These are phyloP conservation scores for Scolopax rusticola DNA, from an alignment of 2,797 vertebrate species.

Conservation along the genomic window DNA sequence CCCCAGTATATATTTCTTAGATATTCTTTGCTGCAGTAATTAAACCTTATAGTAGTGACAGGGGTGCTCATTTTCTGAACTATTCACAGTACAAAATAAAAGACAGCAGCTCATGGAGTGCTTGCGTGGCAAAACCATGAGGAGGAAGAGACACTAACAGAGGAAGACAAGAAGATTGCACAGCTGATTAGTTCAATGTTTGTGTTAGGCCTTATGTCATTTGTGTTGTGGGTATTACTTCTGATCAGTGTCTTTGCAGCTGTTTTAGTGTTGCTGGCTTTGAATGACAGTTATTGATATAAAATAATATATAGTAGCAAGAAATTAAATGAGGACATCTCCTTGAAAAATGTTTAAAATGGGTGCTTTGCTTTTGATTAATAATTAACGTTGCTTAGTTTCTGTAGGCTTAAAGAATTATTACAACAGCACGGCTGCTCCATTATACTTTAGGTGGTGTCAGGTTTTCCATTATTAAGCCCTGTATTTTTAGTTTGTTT, in stretches of 20 bases:
- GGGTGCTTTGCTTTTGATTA: conserved; percentile 73
- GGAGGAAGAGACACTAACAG: not conserved
- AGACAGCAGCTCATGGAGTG: not conserved
- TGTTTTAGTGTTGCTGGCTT: not conserved
- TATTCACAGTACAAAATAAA: not conserved
- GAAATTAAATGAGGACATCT: conserved; percentile 58
- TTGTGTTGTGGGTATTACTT: not conserved
- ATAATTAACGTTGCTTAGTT: conserved; percentile 74
- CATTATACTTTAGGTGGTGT: conserved; percentile 62
- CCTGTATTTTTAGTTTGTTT: conserved; percentile 59
- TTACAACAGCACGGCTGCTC: conserved; percentile 51
- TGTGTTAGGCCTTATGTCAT: not conserved
- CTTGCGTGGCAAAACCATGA: not conserved
- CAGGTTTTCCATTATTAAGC: conserved; percentile 76
- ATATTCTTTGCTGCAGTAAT: not conserved
- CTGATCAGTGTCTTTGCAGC: not conserved
- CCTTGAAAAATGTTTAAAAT: conserved; percentile 72
- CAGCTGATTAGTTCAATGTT: not conserved
- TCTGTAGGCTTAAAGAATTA: conserved; percentile 70
- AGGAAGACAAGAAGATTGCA: not conserved
- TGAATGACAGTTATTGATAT: conserved; percentile 25
- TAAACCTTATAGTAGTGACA: not conserved
- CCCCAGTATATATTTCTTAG: not conserved
- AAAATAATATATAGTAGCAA: conserved; percentile 48
- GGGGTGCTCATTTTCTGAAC: not conserved